Evolutionary conservation across 2,888 invertebrate genomes (phyloP).

Genomic region (Callimorpha dominula): DNA sequence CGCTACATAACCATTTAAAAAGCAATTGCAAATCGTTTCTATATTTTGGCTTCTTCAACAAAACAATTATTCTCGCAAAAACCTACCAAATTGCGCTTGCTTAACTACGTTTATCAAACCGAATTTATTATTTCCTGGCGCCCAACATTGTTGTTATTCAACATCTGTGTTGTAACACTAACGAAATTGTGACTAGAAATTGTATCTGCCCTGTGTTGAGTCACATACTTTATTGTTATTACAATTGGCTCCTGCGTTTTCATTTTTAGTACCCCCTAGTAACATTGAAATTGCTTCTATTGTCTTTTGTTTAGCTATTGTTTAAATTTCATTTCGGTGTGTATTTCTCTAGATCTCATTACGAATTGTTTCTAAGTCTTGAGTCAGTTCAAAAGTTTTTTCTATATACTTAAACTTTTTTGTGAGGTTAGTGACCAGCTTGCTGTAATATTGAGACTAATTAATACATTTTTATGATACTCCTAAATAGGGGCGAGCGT

Average conservation of each 20-base stretch:
- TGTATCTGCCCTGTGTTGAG: constrained; percentile 43
- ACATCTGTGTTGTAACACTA: constrained; percentile 33
- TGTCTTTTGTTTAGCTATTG: constrained; percentile 36
- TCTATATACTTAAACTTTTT: neutral
- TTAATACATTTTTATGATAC: neutral
- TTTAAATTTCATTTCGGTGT: constrained; percentile 24
- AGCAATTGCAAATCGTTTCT: neutral
- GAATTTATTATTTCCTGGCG: constrained; percentile 40
- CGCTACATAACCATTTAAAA: neutral
- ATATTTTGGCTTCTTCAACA: neutral
- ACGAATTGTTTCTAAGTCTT: neutral
- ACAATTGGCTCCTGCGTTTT: constrained; percentile 57
- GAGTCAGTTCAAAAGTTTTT: neutral
- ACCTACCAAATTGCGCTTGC: constrained; percentile 14
- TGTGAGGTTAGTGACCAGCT: constrained; percentile 4
- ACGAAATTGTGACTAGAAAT: constrained; percentile 47
- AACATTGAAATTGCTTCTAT: constrained; percentile 32
- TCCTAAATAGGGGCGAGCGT: neutral
- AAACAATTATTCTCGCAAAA: neutral
- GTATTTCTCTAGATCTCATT: constrained; percentile 2
- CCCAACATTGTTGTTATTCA: constrained; percentile 32
- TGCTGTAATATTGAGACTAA: neutral
- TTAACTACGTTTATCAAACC: constrained; percentile 19
- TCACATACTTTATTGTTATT: constrained; percentile 51
- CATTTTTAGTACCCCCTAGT: constrained; percentile 51